Percentiles rank a stretch among this genome's conserved stretches.
Conservation (phyloP, 2,888 invertebrate species). For the Phrixothrix hirtus region DNA sequence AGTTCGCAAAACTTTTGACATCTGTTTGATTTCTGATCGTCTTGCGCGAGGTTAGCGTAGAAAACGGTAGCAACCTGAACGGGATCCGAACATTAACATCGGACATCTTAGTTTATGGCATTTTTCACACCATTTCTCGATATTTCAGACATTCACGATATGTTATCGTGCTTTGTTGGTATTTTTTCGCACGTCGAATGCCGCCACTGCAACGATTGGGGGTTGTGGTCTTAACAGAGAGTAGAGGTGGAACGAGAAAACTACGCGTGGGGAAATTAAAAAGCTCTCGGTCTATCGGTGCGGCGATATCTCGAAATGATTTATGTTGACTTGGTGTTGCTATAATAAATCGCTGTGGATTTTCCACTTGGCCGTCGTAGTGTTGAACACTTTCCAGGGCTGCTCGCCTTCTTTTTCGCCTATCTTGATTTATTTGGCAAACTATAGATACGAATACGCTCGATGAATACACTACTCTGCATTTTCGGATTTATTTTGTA, state of each 20-base stretch:
- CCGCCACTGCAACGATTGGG: slow-evolving; percentile 7
- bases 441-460: slow-evolving; percentile 27
- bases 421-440: slow-evolving; percentile 41
- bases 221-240: slow-evolving; percentile 7
- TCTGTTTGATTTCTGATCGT: slow-evolving; percentile 45
- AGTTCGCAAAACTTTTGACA: slow-evolving; percentile 21
- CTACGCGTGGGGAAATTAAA: slow-evolving; percentile 39
- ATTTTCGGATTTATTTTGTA: slow-evolving; percentile 29
- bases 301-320: slow-evolving; percentile 52
- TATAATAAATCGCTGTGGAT: slow-evolving; percentile 42
- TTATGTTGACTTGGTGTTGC: slow-evolving; percentile 50
- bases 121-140: slow-evolving; percentile 42
- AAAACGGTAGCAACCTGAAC: neutral
- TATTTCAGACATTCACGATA: slow-evolving; percentile 33
- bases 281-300: slow-evolving; percentile 42
- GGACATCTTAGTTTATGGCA: slow-evolving; percentile 41
- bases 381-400: slow-evolving; percentile 41
- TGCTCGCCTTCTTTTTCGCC: slow-evolving; percentile 33
- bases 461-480: slow-evolving; percentile 28
- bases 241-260: slow-evolving; percentile 17
- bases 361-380: slow-evolving; percentile 42
- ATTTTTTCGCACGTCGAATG: slow-evolving; percentile 26
- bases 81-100: slow-evolving; percentile 23
- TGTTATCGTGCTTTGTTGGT: slow-evolving; percentile 29
- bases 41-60: neutral